Conservation (phyloP, 2,888 invertebrate genomes). For the Epsilonema sp. region DNA sequence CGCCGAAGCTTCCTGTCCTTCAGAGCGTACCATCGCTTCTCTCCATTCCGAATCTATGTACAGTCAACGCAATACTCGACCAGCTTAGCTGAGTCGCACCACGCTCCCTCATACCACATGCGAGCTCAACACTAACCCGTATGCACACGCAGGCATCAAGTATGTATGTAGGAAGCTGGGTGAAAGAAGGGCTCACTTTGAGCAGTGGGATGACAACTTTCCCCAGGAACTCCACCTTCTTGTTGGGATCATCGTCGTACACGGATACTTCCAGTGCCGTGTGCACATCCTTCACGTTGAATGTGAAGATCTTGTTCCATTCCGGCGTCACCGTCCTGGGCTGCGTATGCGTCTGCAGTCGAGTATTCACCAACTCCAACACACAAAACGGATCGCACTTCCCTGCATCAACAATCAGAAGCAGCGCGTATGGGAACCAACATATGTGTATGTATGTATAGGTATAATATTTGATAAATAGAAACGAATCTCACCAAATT, state of each 20-base stretch:
- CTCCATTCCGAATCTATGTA: conserved; percentile 67
- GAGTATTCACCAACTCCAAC: conserved; percentile 72
- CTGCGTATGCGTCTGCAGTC: conserved; percentile 91
- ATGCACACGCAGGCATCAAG: no score
- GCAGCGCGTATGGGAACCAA: no score
- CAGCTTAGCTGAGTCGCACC: no score
- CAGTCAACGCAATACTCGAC: no score
- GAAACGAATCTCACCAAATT: no score
- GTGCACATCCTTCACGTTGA: conserved; percentile 68
- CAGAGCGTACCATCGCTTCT: conserved; percentile 80
- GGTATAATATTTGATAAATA: no score
- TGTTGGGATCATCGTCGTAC: conserved; percentile 90
- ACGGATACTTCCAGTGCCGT: conserved; percentile 81
- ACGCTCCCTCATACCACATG: no score
- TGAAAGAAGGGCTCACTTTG: no score
- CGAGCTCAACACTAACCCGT: no score
- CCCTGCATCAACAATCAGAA: no score
- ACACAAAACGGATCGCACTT: conserved; percentile 98
- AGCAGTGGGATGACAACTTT: conserved; percentile 69
- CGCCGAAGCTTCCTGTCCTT: conserved; percentile 81
- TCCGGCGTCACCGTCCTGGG: conserved; percentile 87
- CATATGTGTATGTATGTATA: no score
- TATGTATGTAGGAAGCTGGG: no score
- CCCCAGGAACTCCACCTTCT: conserved; percentile 79
- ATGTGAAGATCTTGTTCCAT: conserved; percentile 97